A percentile compares a stretch with the other conserved stretches of the same genome.
Evolutionary conservation across 2,113 vertebrate species (phyloP).

Genomic region (Elachura formosa): DNA sequence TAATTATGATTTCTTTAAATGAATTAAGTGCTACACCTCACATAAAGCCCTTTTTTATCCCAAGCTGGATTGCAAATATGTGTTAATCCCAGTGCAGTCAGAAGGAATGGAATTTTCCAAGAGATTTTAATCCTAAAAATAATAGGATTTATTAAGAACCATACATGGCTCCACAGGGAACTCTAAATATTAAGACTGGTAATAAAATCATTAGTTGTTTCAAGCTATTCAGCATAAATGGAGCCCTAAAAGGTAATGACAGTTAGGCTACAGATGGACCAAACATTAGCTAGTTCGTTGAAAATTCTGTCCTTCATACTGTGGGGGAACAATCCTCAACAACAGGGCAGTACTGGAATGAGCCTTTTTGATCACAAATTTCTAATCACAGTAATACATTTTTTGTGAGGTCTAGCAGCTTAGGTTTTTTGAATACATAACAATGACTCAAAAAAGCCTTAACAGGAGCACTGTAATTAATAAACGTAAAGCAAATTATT

Average conservation of each 20-base stretch:
- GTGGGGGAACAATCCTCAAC: not conserved
- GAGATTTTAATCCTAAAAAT: constrained; percentile 58
- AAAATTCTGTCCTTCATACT: not conserved
- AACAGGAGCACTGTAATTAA: not conserved
- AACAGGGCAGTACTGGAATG: not conserved
- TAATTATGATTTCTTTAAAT: not conserved
- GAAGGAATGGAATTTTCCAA: constrained; percentile 8
- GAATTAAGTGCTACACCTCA: not conserved
- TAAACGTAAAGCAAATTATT: not conserved
- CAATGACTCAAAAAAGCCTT: not conserved
- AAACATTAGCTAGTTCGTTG: not conserved
- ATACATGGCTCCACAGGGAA: constrained; percentile 15
- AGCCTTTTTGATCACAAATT: not conserved
- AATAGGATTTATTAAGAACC: constrained; percentile 56
- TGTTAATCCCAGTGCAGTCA: not conserved
- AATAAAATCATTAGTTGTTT: constrained; percentile 55
- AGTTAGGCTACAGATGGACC: not conserved
- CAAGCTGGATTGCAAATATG: not conserved
- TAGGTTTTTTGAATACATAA: not conserved
- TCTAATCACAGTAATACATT: not conserved
- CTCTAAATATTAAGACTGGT: constrained; percentile 57
- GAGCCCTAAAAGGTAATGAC: constrained; percentile 46
- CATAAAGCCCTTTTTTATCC: not conserved
- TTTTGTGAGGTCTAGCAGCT: not conserved
- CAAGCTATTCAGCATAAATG: constrained; percentile 36